Base-by-base conservation (phyloP, 2,113 vertebrate genomes). In the Nematolebias whitei region DNA sequence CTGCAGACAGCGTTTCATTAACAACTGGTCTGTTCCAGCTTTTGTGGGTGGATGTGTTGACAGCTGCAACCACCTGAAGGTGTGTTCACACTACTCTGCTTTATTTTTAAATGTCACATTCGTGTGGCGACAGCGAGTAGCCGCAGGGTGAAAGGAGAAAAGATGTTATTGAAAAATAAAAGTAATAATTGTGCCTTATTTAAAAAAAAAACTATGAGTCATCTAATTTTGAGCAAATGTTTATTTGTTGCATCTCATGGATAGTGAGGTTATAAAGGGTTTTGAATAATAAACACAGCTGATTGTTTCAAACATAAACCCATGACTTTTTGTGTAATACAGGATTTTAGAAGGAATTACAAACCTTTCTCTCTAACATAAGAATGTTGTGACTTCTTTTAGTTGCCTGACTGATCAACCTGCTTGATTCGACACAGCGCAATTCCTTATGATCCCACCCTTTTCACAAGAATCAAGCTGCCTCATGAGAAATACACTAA, bases 11-110 rank as follows among this genome's bases (percentile, higher is more conserved):
- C 1, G 55, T 43, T 39, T 16, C 35, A n/a, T 57, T 13, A 47
- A 56, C 55, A 10, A 49, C 43, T 41, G 52, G 47, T 41, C 47
- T 12, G 22, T 4, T 82, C n/a, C 32, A 29, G 63, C 60, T 67
- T 68, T 58, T 58, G 67, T 47, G 76, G 59, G 73, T 75, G 43
- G 60, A 75, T 2, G 45, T 16, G 23, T 39, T 48, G 56, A 65
- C 65, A 81, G 80, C 83, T 71, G 81, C 23, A n/a, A 62, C 68
- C 56, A 64, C 76, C 76, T 51, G 20, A 71, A 69, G 56, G 67
- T 35, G 61, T 63, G 38, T 76, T 81, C 50, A 65, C 79, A 77
- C 40, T 1, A 57, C 41, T 16, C 23, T 52, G 44, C 56, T 69
- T 65, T 58, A 29, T 76, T 68, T 69, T 63, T 39, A 72, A 83